Percentiles rank a stretch among this genome's conserved stretches.
Conservation (phyloP, 2,888 invertebrate species). For the Heteromyza rotundicornis region DNA sequence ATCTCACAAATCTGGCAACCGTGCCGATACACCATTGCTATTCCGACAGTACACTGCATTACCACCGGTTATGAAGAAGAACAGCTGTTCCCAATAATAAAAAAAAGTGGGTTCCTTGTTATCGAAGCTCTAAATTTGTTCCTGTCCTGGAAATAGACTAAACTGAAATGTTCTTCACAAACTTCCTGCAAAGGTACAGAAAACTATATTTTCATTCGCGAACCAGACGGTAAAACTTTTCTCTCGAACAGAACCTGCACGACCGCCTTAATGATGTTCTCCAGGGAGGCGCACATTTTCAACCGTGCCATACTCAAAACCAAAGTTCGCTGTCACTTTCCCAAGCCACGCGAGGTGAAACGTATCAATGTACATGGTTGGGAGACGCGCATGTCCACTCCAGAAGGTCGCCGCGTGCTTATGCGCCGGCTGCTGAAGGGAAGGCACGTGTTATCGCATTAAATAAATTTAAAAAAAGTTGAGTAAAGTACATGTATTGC, state of each 20-base stretch:
- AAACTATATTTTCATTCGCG: too few species aligned
- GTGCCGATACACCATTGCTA: too few species aligned
- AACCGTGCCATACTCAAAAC: conserved; percentile 49
- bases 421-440: conserved; percentile 82
- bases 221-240: neutral
- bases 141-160: neutral
- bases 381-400: conserved; percentile 72
- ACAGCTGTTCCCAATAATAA: too few species aligned
- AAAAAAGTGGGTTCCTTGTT: too few species aligned
- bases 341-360: conserved; percentile 75
- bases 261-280: conserved; percentile 40
- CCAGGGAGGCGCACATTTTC: conserved; percentile 53
- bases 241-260: conserved; percentile 36
- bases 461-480: too few species aligned
- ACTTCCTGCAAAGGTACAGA: conserved; percentile 47
- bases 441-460: conserved; percentile 73
- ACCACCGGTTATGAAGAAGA: too few species aligned
- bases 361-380: conserved; percentile 76
- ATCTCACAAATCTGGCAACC: too few species aligned
- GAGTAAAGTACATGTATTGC: neutral
- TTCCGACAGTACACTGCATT: too few species aligned
- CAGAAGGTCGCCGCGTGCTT: conserved; percentile 71
- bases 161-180: conserved; percentile 41
- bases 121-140: too few species aligned
- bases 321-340: conserved; percentile 67